phyloP scores from a whole-genome alignment of 2,888 invertebrate genomes.

The Blastobasis lacticolella region DNA sequence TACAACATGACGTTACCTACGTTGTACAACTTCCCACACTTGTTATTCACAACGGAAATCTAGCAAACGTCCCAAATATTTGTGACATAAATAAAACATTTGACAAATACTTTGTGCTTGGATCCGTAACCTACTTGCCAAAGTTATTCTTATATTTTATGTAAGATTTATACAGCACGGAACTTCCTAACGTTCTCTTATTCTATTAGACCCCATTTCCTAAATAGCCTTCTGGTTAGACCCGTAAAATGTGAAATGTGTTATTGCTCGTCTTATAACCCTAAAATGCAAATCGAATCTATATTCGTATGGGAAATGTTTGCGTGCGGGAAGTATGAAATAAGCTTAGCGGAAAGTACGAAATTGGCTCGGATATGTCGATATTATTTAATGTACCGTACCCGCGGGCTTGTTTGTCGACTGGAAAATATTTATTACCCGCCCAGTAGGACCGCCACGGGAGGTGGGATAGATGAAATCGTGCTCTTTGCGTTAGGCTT shows the following conservation, averaged over 20 bases:
- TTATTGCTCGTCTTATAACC: constrained; percentile 47
- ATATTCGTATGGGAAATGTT: constrained; percentile 55
- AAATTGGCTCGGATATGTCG: constrained; percentile 65
- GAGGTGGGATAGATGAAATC: constrained; percentile 29
- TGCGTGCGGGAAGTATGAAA: constrained; percentile 54
- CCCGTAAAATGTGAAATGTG: constrained; percentile 31
- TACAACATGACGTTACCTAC: too few species aligned
- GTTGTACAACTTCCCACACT: too few species aligned
- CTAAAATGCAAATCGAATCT: constrained; percentile 60
- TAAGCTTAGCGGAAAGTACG: constrained; percentile 60
- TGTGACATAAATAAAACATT: too few species aligned
- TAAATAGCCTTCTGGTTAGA: constrained; percentile 23
- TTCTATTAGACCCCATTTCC: constrained; percentile 17
- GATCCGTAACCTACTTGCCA: background rate
- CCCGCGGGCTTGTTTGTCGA: constrained; percentile 55
- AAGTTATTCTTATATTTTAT: background rate
- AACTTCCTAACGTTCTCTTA: background rate
- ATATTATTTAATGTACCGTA: constrained; percentile 65
- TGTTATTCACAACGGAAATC: too few species aligned
- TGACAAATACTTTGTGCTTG: background rate
- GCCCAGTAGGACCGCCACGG: constrained; percentile 29
- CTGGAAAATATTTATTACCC: constrained; percentile 61
- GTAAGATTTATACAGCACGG: constrained; percentile 2
- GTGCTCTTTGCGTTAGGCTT: constrained; percentile 16
- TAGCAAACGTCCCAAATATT: too few species aligned